phyloP scores from a whole-genome alignment of 1,140 invertebrate species.

The Vollenhovia emeryi region DNA sequence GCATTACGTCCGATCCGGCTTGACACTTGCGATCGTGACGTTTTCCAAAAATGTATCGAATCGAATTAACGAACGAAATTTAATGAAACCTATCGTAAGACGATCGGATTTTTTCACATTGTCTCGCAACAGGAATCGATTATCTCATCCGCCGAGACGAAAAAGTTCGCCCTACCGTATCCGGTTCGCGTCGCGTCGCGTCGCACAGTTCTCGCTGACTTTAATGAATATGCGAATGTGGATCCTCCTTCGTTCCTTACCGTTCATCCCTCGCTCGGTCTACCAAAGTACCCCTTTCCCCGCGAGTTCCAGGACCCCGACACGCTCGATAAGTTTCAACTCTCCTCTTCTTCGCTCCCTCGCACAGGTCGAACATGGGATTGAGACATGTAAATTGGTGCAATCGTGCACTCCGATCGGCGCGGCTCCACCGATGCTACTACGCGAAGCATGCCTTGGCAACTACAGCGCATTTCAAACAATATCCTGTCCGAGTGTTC shows the following conservation, averaged over 20 bases:
- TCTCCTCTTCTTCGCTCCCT: slow-evolving; percentile 32
- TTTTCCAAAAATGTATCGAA: not conserved
- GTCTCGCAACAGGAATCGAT: slow-evolving; percentile 24
- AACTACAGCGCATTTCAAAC: slow-evolving; percentile 73
- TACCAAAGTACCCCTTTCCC: slow-evolving; percentile 1
- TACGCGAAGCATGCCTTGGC: slow-evolving; percentile 69
- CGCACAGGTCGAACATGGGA: slow-evolving; percentile 72
- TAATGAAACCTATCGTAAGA: not conserved
- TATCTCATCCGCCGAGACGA: slow-evolving; percentile 64
- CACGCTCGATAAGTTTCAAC: slow-evolving; percentile 62
- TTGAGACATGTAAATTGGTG: slow-evolving; percentile 85
- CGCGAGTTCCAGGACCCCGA: slow-evolving; percentile 65
- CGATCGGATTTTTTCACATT: not conserved
- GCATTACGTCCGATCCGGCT: not conserved
- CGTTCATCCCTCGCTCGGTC: not conserved
- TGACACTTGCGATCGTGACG: not conserved
- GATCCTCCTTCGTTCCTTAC: slow-evolving; percentile 17
- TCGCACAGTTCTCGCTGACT: slow-evolving; percentile 27
- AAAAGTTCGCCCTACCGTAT: slow-evolving; percentile 24
- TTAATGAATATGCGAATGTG: slow-evolving; percentile 77
- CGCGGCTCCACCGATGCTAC: slow-evolving; percentile 69
- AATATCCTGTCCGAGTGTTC: not conserved
- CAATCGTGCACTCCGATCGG: slow-evolving; percentile 81
- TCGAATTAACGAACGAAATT: not conserved
- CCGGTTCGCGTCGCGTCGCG: slow-evolving; percentile 23